Conservation (phyloP, 2,797 vertebrate species). For the Simalia tracyae region DNA sequence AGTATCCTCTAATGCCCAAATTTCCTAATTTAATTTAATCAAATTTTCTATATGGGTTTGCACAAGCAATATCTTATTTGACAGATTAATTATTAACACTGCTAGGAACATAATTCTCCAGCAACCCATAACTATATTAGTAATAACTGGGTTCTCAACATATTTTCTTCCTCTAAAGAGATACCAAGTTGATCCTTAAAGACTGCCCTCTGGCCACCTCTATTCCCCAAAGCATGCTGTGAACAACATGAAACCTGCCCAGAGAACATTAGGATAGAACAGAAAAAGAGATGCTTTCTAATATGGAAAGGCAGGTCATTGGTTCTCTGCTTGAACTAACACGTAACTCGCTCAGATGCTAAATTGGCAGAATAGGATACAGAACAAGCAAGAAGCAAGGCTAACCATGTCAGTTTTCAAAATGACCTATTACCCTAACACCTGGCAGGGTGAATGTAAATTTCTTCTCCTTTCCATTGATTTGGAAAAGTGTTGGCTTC, state of each 20-base stretch:
- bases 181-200: background rate
- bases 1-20: slow-evolving; percentile 7
- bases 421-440: background rate
- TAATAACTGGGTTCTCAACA: slow-evolving; percentile 28
- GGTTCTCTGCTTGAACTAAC: background rate
- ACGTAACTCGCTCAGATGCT: background rate
- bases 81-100: slow-evolving; percentile 46
- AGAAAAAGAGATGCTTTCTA: slow-evolving; percentile 2
- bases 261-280: background rate
- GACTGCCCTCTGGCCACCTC: background rate
- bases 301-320: background rate
- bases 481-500: background rate
- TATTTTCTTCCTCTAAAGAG: slow-evolving; percentile 7
- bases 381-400: background rate
- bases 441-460: background rate
- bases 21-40: slow-evolving; percentile 48
- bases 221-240: background rate
- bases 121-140: slow-evolving; percentile 1
- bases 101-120: slow-evolving; percentile 38
- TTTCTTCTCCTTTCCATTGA: background rate
- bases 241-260: background rate
- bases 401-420: background rate
- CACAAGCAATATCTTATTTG: slow-evolving; percentile 21
- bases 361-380: background rate
- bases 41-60: slow-evolving; percentile 10